phyloP scores from a whole-genome alignment of 2,113 vertebrate genomes.

The Scophthalmus maximus region DNA sequence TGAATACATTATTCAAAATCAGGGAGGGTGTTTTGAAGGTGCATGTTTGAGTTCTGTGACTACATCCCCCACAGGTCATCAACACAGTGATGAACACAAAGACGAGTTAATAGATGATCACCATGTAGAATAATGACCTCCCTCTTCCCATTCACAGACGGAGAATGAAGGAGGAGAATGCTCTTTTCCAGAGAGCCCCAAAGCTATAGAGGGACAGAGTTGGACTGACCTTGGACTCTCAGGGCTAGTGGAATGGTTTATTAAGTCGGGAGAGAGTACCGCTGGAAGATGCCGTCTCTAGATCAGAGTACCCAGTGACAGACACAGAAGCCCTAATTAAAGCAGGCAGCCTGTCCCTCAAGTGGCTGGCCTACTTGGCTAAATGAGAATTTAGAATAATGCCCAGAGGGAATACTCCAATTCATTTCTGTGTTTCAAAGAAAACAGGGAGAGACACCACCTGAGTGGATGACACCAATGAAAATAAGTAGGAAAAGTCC shows the following conservation, averaged over 20 bases:
- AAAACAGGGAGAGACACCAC: background rate
- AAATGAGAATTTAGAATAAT: slow-evolving; percentile 65
- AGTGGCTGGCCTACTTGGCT: slow-evolving; percentile 66
- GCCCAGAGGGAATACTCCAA: slow-evolving; percentile 63
- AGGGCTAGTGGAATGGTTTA: slow-evolving; percentile 12
- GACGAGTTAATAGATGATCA: background rate
- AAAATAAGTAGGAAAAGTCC: background rate
- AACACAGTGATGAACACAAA: background rate
- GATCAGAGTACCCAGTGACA: slow-evolving; percentile 22
- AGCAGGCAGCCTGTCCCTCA: slow-evolving; percentile 44
- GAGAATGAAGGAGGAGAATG: background rate
- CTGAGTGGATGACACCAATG: slow-evolving; percentile 18
- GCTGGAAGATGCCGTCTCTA: background rate
- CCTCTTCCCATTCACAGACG: background rate
- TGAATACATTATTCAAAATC: slow-evolving; percentile 1
- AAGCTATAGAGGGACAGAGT: slow-evolving; percentile 2
- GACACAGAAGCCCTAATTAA: slow-evolving; percentile 67
- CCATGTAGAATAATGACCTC: background rate
- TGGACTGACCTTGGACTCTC: slow-evolving; percentile 9
- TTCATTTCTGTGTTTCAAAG: slow-evolving; percentile 47
- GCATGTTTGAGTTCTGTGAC: background rate
- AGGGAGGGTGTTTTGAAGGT: background rate
- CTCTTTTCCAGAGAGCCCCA: background rate
- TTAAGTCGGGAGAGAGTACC: slow-evolving; percentile 35
- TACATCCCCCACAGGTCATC: background rate